Conservation (phyloP, 1,140 invertebrate genomes). For the Drosophila insularis region DNA sequence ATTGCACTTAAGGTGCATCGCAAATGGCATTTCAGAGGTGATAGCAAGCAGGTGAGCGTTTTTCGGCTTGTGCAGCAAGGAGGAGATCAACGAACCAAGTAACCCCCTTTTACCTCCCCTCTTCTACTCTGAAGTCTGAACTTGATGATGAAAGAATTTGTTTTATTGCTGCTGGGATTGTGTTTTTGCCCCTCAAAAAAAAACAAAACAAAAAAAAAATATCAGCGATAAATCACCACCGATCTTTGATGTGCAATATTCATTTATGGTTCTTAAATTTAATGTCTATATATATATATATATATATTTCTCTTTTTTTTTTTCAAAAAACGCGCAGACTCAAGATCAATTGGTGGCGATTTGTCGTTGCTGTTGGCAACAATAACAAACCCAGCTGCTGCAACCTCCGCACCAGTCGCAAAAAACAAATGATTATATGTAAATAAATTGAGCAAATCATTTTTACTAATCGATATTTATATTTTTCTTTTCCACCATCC, state of each 20-base stretch:
- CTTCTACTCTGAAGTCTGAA: background rate
- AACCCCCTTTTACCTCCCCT: background rate
- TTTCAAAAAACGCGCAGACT: too few relatives aligned
- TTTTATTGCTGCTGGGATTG: conserved; percentile 7
- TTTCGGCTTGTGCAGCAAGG: conserved; percentile 82
- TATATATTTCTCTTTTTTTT: too few relatives aligned
- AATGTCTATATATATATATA: too few relatives aligned
- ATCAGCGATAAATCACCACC: background rate
- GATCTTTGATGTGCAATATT: background rate
- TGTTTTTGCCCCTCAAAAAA: background rate
- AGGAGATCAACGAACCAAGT: conserved; percentile 20
- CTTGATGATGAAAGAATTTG: conserved; percentile 6
- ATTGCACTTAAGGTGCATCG: conserved; percentile 82
- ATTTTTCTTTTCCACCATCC: background rate
- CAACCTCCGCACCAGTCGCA: conserved; percentile 81
- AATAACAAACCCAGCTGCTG: conserved; percentile 26
- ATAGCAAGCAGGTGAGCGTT: conserved; percentile 83
- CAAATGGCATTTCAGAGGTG: conserved; percentile 83
- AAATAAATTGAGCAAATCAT: conserved; percentile 3
- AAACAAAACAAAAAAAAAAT: background rate
- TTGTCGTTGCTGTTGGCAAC: conserved; percentile 32
- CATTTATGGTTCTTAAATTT: background rate
- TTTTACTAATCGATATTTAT: conserved; percentile 34
- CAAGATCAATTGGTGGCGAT: conserved; percentile 6
- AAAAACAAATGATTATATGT: conserved; percentile 69